phyloP scores from a whole-genome alignment of 2,888 invertebrate species.

The Hypolimnas misippus region DNA sequence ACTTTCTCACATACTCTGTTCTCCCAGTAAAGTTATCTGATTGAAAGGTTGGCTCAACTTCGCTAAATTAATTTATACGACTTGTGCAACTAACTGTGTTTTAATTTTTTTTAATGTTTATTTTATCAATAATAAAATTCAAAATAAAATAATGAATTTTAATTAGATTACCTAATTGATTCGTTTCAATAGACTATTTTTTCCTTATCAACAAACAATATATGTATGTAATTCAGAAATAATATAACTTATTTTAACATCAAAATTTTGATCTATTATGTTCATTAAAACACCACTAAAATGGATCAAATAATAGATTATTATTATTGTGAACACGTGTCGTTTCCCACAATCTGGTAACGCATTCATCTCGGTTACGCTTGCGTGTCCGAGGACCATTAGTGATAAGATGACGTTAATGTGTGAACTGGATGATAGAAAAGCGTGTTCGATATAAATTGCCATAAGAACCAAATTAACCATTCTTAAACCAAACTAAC shows the following conservation, averaged over 20 bases:
- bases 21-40: slow-evolving; percentile 11
- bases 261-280: not conserved
- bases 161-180: too few relatives aligned
- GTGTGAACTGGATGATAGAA: slow-evolving; percentile 32
- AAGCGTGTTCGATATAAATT: slow-evolving; percentile 9
- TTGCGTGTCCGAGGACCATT: slow-evolving; percentile 46
- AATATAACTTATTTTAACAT: too few relatives aligned
- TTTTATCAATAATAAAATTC: not conserved
- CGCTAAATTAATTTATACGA: slow-evolving; percentile 5
- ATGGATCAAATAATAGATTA: slow-evolving; percentile 3
- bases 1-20: slow-evolving; percentile 27
- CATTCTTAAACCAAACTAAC: too few relatives aligned
- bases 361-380: slow-evolving; percentile 18
- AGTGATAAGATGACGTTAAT: slow-evolving; percentile 40
- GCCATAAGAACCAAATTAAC: too few relatives aligned
- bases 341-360: slow-evolving; percentile 42
- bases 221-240: too few relatives aligned
- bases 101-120: not conserved
- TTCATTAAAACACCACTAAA: slow-evolving; percentile 7
- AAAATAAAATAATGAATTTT: not conserved
- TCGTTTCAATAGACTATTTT: too few relatives aligned
- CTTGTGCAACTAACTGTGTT: not conserved
- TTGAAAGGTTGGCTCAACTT: slow-evolving; percentile 8
- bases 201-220: too few relatives aligned
- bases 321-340: slow-evolving; percentile 40